These are phyloP conservation scores for Drosophila fuyamai DNA, from an alignment of 1,140 invertebrate genomes.

Conservation along the genomic window DNA sequence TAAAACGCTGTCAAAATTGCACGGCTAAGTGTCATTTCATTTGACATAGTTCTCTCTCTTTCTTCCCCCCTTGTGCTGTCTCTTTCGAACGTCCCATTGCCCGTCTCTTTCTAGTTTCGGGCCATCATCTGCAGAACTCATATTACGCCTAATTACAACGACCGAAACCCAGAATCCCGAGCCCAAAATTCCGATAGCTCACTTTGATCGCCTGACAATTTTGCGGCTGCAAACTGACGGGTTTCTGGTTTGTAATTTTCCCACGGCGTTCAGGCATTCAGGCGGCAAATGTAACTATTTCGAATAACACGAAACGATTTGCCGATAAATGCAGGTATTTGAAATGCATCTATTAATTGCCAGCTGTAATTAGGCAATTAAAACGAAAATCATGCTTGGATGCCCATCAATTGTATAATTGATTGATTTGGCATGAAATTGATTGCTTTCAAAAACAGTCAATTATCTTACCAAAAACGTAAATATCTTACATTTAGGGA, in stretches of 20 bases:
- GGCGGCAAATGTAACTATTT: background rate
- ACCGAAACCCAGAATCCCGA: background rate
- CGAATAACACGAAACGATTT: constrained; percentile 1
- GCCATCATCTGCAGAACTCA: constrained; percentile 51
- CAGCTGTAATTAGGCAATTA: background rate
- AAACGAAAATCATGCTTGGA: background rate
- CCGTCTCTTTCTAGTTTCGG: constrained; percentile 2
- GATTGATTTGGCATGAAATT: background rate
- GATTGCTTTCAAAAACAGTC: no score
- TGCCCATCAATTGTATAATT: background rate
- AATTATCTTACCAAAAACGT: no score
- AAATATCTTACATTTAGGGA: no score
- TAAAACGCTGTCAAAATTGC: constrained; percentile 78
- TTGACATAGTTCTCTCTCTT: constrained; percentile 36
- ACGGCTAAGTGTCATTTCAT: constrained; percentile 77
- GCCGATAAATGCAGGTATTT: constrained; percentile 1
- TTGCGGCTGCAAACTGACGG: constrained; percentile 9
- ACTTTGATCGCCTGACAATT: constrained; percentile 17
- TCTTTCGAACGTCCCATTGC: background rate
- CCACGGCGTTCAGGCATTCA: background rate
- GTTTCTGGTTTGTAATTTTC: constrained; percentile 10
- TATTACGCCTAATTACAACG: constrained; percentile 61
- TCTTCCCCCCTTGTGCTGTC: constrained; percentile 7
- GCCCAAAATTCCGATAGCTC: constrained; percentile 9
- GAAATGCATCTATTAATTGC: background rate